Base-by-base conservation (phyloP, 1,140 invertebrate genomes). In the Mizuhopecten yessoensis region DNA sequence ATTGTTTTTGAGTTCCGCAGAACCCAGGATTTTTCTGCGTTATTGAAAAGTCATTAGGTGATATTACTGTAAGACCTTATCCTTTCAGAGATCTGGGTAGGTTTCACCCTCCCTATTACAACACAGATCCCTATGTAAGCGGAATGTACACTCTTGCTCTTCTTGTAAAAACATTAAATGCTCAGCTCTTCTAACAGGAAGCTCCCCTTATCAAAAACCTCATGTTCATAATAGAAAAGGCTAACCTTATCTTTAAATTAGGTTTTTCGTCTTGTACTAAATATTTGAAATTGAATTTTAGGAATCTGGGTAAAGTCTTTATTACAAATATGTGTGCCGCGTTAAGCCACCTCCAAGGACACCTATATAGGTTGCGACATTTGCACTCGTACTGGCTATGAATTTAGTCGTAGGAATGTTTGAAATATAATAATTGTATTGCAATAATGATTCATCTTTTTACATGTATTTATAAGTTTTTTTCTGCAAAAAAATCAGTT, bases 191-290 rank as follows among this genome's bases (percentile, higher is more conserved):
- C 57, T 29, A 9, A 75, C 57, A n/a, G 57, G 57, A 75, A 75
- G 57, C 17, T 29, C 5, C 17, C 57, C 17, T 29, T 75, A 75
- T 75, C 57, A 29, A 1, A 7, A 9, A 17, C 5, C 57, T 75
- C 57, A n/a, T 5, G 57, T 75, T 75, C 57, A 75, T 23, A 75
- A 75, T 29, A 75, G 5, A 75, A 75, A 75, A 75, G 57, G 57
- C 57, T 75, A 75, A 75, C 57, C 57, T 75, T 75, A 75, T 75
- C 57, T 29, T 75, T 75, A 29, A 75, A 75, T 75, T 9, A 75
- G 57, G 23, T 75, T 75, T 75, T 39, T 29, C 23, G 57, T 75
- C 57, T 75, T 75, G 23, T 29, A 75, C 9, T 75, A 29, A 75
- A 75, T 75, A 29, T 75, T 29, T 75, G 57, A 75, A 75, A 75